These are phyloP conservation scores for Drosophila longiperda DNA, from an alignment of 2,888 invertebrate genomes.

Conservation along the genomic window DNA sequence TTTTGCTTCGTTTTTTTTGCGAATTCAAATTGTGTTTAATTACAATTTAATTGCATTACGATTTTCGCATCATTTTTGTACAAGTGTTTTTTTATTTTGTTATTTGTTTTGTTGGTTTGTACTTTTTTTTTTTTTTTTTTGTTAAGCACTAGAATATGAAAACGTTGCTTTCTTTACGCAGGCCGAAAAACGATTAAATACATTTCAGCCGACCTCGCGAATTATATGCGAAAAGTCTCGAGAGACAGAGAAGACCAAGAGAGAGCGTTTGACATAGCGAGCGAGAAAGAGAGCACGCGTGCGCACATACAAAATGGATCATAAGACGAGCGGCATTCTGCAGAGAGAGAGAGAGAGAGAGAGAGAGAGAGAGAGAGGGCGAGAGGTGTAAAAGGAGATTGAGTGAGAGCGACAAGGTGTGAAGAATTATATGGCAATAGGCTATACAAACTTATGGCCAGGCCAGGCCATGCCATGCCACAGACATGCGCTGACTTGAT, in stretches of 20 bases:
- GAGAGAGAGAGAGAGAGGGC: not conserved
- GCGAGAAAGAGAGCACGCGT: constrained; percentile 34
- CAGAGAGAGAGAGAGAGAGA: constrained; percentile 12
- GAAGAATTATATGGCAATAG: constrained; percentile 27
- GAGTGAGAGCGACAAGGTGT: constrained; percentile 44
- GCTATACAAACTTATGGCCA: constrained; percentile 27
- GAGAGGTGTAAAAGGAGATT: not conserved
- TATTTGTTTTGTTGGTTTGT: constrained; percentile 10
- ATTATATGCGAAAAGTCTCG: constrained; percentile 82
- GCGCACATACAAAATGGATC: constrained; percentile 58
- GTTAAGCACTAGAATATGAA: constrained; percentile 29
- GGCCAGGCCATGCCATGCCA: not conserved
- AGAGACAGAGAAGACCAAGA: constrained; percentile 16
- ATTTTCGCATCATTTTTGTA: constrained; percentile 39
- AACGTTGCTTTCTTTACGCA: constrained; percentile 78
- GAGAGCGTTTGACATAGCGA: constrained; percentile 1
- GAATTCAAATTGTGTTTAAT: constrained; percentile 41
- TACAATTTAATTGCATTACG: constrained; percentile 46
- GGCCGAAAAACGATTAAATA: constrained; percentile 82
- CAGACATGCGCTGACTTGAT: constrained; percentile 7
- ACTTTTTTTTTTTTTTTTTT: not conserved
- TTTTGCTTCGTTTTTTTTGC: not conserved
- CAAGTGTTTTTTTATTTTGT: constrained; percentile 18
- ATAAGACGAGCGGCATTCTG: constrained; percentile 17
- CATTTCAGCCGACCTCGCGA: constrained; percentile 81